These are phyloP conservation scores for Capromys pilorides DNA, from an alignment of 2,797 vertebrate species.

Conservation along the genomic window DNA sequence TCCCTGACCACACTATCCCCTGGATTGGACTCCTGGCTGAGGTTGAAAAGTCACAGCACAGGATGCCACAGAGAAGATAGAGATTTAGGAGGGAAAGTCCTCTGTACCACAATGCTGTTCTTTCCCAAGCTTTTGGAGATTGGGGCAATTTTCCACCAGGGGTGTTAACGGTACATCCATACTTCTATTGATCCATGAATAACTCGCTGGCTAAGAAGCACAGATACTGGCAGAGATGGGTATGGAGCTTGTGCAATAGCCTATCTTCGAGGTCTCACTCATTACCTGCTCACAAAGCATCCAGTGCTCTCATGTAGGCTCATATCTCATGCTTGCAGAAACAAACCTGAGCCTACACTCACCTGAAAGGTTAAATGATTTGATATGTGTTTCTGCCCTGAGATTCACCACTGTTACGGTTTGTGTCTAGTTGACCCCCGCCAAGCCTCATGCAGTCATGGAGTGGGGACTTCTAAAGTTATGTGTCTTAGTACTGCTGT, in stretches of 20 bases:
- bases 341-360: fast-evolving
- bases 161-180: background rate
- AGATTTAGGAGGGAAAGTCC: background rate
- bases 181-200: background rate
- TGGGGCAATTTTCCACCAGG: background rate
- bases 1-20: background rate
- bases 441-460: too few relatives aligned
- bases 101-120: background rate
- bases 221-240: background rate
- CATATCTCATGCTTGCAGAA: background rate
- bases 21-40: background rate
- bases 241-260: background rate
- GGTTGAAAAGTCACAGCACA: background rate
- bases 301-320: background rate
- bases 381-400: background rate
- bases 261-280: background rate
- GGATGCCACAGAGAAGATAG: background rate
- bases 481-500: too few relatives aligned
- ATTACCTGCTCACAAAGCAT: background rate
- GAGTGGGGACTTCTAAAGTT: too few relatives aligned
- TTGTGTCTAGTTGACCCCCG: too few relatives aligned
- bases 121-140: background rate
- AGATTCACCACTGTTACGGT: background rate
- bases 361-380: background rate
- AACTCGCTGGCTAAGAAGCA: background rate